A percentile compares a stretch with the other conserved stretches of the same genome.
Conservation (phyloP, 2,888 invertebrate genomes). For the Drosophila limbata region DNA sequence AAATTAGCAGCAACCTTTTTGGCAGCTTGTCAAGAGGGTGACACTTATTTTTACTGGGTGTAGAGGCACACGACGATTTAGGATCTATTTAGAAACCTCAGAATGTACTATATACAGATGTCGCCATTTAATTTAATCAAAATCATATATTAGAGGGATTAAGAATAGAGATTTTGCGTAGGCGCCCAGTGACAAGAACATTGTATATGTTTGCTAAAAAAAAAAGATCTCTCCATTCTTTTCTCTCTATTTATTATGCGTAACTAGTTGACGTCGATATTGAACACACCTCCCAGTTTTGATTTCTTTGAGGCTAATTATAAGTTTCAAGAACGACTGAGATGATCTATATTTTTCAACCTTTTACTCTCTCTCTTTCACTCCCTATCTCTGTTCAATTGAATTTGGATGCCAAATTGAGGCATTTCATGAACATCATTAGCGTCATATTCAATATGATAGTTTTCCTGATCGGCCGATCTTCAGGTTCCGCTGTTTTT, state of each 20-base stretch:
- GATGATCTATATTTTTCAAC: slow-evolving; percentile 6
- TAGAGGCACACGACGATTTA: slow-evolving; percentile 59
- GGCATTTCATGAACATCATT: slow-evolving; percentile 68
- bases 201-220: slow-evolving; percentile 10
- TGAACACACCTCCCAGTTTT: slow-evolving; percentile 47
- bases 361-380: neutral
- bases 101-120: slow-evolving; percentile 23
- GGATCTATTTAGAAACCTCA: slow-evolving; percentile 23
- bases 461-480: slow-evolving; percentile 35
- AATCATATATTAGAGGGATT: slow-evolving; percentile 53
- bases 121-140: slow-evolving; percentile 48
- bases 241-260: slow-evolving; percentile 27
- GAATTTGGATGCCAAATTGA: slow-evolving; percentile 56
- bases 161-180: slow-evolving; percentile 39
- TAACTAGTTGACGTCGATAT: slow-evolving; percentile 44
- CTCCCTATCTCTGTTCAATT: slow-evolving; percentile 8
- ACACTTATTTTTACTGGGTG: slow-evolving; percentile 18
- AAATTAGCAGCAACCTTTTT: slow-evolving; percentile 63
- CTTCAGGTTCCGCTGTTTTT: slow-evolving; percentile 32
- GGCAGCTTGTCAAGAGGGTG: slow-evolving; percentile 61
- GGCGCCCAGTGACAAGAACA: slow-evolving; percentile 29
- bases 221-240: neutral
- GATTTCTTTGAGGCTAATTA: slow-evolving; percentile 52
- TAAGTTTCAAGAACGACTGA: slow-evolving; percentile 45
- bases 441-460: slow-evolving; percentile 62